Evolutionary conservation across 2,888 invertebrate species (phyloP).

Genomic region (Sussaba pulchella): DNA sequence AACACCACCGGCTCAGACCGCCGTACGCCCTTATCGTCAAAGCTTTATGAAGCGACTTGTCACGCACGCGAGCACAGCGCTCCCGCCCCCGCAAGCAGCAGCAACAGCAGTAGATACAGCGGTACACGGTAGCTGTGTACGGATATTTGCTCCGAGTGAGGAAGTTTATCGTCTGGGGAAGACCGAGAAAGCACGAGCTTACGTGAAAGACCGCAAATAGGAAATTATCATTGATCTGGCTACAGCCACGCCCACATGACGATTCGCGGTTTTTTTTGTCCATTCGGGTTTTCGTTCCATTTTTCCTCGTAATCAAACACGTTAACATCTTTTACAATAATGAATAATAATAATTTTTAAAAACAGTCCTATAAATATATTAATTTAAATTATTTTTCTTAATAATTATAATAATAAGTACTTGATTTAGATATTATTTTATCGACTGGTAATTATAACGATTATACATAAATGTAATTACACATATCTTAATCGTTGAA

Average conservation of each 20-base stretch:
- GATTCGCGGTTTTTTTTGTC: conserved; percentile 1
- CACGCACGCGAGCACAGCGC: conserved; percentile 14
- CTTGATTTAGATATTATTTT: too few relatives aligned
- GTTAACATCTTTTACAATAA: too few relatives aligned
- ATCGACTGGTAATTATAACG: too few relatives aligned
- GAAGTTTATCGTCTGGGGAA: conserved; percentile 33
- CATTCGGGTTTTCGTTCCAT: neutral
- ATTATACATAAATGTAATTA: too few relatives aligned
- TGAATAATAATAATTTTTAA: too few relatives aligned
- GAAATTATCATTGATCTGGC: conserved; percentile 39
- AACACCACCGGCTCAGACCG: conserved; percentile 14
- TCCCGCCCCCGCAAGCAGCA: neutral
- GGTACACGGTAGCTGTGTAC: neutral
- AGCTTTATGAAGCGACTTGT: conserved; percentile 53
- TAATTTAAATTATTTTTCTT: neutral
- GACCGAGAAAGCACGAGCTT: conserved; percentile 3
- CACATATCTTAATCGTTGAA: too few relatives aligned
- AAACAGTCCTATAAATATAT: neutral
- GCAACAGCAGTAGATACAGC: conserved; percentile 12
- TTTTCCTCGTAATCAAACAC: neutral
- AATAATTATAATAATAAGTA: too few relatives aligned
- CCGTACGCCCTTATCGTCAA: conserved; percentile 38
- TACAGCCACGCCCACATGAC: conserved; percentile 11
- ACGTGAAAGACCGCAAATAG: conserved; percentile 8
- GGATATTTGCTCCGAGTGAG: conserved; percentile 20